Percentiles rank a stretch among this genome's conserved stretches.
Evolutionary conservation across 2,888 invertebrate genomes (phyloP).

Genomic region (Meandrusa payeni): DNA sequence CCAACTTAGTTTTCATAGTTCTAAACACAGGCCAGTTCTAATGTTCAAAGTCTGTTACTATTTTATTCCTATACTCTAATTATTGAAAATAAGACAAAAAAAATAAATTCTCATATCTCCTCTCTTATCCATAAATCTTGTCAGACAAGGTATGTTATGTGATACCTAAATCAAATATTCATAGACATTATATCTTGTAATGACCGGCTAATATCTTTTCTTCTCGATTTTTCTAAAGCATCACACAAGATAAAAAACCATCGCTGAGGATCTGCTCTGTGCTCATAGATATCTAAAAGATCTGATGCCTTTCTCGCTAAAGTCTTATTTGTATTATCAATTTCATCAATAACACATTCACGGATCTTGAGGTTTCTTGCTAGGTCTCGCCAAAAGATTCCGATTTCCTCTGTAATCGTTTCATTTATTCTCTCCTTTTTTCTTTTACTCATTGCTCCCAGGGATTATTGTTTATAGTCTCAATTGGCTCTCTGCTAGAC

Average conservation of each 20-base stretch:
- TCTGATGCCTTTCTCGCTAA: conserved; percentile 45
- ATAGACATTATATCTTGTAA: conserved; percentile 60
- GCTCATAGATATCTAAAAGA: conserved; percentile 48
- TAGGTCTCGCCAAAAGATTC: conserved; percentile 59
- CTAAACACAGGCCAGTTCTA: no score
- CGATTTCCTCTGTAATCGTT: conserved; percentile 57
- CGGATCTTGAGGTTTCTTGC: conserved; percentile 58
- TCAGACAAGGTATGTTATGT: no score
- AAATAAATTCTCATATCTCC: no score
- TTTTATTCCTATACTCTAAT: no score
- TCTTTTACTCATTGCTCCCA: conserved; percentile 37
- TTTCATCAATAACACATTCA: conserved; percentile 59
- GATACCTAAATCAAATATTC: conserved; percentile 52
- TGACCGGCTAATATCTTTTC: conserved; percentile 55
- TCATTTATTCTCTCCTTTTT: conserved; percentile 53
- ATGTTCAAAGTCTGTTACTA: no score
- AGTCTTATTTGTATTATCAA: conserved; percentile 44
- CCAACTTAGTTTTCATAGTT: no score
- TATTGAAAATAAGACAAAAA: no score
- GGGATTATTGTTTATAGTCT: conserved; percentile 36
- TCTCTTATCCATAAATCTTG: no score
- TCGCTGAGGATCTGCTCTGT: conserved; percentile 50
- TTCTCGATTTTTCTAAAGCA: conserved; percentile 56
- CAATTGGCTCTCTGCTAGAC: conserved; percentile 28
- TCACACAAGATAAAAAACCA: conserved; percentile 64